phyloP scores from a whole-genome alignment of 2,888 invertebrate species.

The Tricholauxania praeusta region DNA sequence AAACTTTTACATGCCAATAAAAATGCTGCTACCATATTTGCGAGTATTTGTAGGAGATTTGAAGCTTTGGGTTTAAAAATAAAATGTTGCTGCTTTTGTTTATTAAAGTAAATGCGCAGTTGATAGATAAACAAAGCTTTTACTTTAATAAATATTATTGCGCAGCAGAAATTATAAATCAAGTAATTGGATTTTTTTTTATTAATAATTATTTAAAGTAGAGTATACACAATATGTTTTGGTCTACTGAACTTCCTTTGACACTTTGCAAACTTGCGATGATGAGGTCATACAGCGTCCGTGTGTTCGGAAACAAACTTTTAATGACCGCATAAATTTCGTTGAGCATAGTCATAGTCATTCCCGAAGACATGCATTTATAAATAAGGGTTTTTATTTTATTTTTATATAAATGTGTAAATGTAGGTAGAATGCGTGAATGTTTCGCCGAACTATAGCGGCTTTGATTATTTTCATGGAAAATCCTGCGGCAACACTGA shows the following conservation, averaged over 20 bases:
- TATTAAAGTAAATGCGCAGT: too few relatives aligned
- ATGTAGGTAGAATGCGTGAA: too few relatives aligned
- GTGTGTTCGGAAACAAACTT: background rate
- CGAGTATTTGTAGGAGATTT: background rate
- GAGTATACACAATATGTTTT: background rate
- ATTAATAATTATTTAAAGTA: background rate
- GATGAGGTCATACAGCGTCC: background rate
- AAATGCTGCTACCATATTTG: background rate
- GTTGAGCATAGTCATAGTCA: background rate
- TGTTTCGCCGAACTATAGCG: too few relatives aligned
- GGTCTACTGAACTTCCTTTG: background rate
- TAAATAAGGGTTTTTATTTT: too few relatives aligned
- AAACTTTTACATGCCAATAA: background rate
- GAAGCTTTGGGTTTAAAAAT: background rate
- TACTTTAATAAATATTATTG: too few relatives aligned
- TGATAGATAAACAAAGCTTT: background rate
- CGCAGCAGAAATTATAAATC: too few relatives aligned
- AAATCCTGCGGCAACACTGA: background rate
- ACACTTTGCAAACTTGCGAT: background rate
- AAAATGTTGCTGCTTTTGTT: too few relatives aligned
- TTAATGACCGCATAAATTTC: constrained; percentile 4
- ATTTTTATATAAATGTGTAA: too few relatives aligned
- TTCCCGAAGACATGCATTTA: too few relatives aligned
- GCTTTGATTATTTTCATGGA: background rate
- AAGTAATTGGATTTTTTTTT: too few relatives aligned